Evolutionary conservation across 2,888 invertebrate genomes (phyloP).

Genomic region (Palloptera scutellata): DNA sequence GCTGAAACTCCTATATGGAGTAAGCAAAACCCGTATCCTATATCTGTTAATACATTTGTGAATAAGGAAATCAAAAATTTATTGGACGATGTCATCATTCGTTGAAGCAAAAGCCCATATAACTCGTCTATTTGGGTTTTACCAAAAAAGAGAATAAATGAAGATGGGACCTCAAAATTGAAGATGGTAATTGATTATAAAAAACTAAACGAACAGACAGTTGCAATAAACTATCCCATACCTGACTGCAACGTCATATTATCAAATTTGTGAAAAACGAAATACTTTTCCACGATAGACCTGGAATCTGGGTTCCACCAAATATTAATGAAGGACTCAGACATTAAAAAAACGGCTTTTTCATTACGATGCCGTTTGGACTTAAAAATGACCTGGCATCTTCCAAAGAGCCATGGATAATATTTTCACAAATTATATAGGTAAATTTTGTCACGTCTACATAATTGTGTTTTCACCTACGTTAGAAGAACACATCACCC

Average conservation of each 20-base stretch:
- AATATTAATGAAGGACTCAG: constrained; percentile 31
- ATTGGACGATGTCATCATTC: constrained; percentile 23
- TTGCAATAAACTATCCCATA: constrained; percentile 31
- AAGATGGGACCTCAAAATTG: constrained; percentile 23
- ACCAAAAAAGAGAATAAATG: constrained; percentile 25
- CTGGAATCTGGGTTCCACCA: constrained; percentile 37
- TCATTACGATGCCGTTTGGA: constrained; percentile 34
- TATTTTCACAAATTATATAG: constrained; percentile 31
- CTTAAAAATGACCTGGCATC: constrained; percentile 34
- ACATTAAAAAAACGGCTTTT: constrained; percentile 38
- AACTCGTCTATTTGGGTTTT: constrained; percentile 31
- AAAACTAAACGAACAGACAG: constrained; percentile 31
- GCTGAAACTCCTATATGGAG: too few relatives aligned
- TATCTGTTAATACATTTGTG: constrained; percentile 27
- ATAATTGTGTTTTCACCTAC: constrained; percentile 38
- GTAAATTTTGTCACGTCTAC: constrained; percentile 39
- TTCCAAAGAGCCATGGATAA: constrained; percentile 36
- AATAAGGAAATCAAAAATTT: constrained; percentile 28
- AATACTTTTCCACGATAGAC: constrained; percentile 33
- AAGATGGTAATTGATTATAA: constrained; percentile 34
- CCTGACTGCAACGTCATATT: constrained; percentile 31
- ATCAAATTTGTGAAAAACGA: constrained; percentile 28
- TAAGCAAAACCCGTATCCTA: constrained; percentile 33
- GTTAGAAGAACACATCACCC: constrained; percentile 29
- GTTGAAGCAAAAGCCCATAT: constrained; percentile 21